These are phyloP conservation scores for Dicrurus megarhynchus DNA, from an alignment of 2,113 vertebrate species.

Conservation along the genomic window DNA sequence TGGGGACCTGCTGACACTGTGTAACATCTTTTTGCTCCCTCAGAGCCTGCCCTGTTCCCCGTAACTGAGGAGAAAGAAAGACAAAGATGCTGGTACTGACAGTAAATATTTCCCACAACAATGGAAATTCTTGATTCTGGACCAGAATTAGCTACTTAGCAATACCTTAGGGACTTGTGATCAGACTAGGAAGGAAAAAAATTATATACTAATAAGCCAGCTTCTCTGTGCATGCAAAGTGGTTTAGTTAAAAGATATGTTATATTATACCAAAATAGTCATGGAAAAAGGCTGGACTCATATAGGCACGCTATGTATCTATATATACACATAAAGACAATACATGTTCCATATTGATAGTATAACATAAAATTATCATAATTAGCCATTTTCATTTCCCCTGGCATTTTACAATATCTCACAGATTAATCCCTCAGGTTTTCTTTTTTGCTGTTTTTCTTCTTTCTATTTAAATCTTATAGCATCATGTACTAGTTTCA, in stretches of 20 bases:
- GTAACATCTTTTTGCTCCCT: not conserved
- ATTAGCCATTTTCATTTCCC: not conserved
- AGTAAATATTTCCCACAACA: not conserved
- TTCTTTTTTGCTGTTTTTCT: not conserved
- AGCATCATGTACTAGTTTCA: not conserved
- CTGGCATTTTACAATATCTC: slow-evolving; percentile 7
- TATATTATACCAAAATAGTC: not conserved
- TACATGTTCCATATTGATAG: not conserved
- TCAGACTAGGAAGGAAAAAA: not conserved
- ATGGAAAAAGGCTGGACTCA: not conserved
- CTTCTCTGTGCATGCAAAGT: not conserved
- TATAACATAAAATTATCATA: not conserved
- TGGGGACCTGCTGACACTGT: not conserved
- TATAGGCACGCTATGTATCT: not conserved
- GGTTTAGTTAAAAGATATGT: not conserved
- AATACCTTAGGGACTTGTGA: not conserved
- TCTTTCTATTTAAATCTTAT: not conserved
- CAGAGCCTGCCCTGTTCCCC: not conserved
- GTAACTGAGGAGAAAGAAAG: not conserved
- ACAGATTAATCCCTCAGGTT: not conserved
- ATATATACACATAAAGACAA: not conserved
- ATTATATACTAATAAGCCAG: not conserved
- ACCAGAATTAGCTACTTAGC: not conserved
- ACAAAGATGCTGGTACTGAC: not conserved
- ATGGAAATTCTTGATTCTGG: not conserved